Evolutionary conservation across 2,888 invertebrate genomes (phyloP).

Genomic region (Drosophila diplacantha): DNA sequence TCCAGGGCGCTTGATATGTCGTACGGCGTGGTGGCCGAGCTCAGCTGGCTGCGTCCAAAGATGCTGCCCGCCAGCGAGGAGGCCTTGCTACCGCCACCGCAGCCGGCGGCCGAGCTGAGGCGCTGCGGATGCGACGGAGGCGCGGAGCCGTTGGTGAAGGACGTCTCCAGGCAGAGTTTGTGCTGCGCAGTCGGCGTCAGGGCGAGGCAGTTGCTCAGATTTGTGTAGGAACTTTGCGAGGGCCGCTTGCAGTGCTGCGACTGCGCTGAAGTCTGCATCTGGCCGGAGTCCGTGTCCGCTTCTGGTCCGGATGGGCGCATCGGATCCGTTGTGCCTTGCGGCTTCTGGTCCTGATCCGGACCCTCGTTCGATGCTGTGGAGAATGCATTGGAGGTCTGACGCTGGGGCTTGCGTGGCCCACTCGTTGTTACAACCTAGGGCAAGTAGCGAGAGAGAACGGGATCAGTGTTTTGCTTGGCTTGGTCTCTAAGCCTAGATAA

Average conservation of each 20-base stretch:
- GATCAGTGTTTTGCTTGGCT: constrained; percentile 10
- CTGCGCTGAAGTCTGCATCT: constrained; percentile 20
- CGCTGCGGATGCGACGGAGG: constrained; percentile 30
- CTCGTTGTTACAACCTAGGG: constrained; percentile 85
- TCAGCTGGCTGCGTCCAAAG: constrained; percentile 76
- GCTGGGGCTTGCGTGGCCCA: constrained; percentile 88
- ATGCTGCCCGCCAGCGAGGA: constrained; percentile 77
- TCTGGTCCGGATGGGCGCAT: constrained; percentile 20
- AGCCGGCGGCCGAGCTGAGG: constrained; percentile 1
- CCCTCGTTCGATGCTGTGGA: constrained; percentile 76
- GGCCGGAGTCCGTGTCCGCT: constrained; percentile 29
- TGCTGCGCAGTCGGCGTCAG: constrained; percentile 79
- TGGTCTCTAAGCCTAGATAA: not conserved
- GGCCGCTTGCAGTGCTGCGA: constrained; percentile 51
- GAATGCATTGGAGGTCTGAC: constrained; percentile 78
- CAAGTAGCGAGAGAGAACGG: constrained; percentile 10
- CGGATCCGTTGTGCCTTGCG: constrained; percentile 22
- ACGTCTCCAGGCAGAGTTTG: constrained; percentile 85
- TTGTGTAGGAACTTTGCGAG: constrained; percentile 80
- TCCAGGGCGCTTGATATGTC: constrained; percentile 78
- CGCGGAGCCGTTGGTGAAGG: constrained; percentile 82
- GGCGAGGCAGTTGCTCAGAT: constrained; percentile 74
- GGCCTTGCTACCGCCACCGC: constrained; percentile 68
- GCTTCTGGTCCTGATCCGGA: constrained; percentile 44
- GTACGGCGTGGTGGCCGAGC: constrained; percentile 77